Evolutionary conservation across 2,797 vertebrate species (phyloP), one percentile per base, ranked within the genome.

Genomic region (Acrossocheilus fasciatus): DNA sequence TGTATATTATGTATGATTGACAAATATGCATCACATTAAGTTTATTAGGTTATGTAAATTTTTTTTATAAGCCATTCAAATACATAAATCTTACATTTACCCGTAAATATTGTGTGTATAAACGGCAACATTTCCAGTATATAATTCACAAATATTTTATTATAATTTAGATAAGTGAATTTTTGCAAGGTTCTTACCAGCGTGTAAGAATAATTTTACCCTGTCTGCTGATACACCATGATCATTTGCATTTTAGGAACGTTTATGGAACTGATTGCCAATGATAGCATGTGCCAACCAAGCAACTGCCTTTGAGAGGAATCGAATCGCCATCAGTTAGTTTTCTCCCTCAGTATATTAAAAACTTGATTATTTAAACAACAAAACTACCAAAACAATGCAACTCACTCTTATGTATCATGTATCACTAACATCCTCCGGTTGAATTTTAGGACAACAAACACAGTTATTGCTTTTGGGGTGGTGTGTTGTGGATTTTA

Each of bases 361-460:
- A 34, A 75, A 50, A 14, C 45, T 52, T 69, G 45, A 47, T 81
- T 81, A 74, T 73, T 84, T 80, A 30, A 80, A 50, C 72, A 26
- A 43, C 26, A 43, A 74, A 84, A n/a, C 45, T 39, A 84, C 54
- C 76, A 39, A 84, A 74, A 87, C 75, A 84, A 30, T 69, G 20
- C 3, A 0, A 69, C 54, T 52, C 45, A 4, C 47, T 81, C 26
- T 20, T 52, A 23, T 5, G 36, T 75, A 43, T 84, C 76, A 11
- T 17, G 47, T 75, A 34, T 59, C 57, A 39, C 64, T 84, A 83
- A 68, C 23, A 47, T 87, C 77, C 77, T 85, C 45, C 23, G 36
- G 4, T 62, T 75, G 10, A 54, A 43, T 54, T 54, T 41, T 23
- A 80, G 18, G 54, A 66, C 68, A 84, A 62, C 81, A 84, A 84